Base-by-base conservation (phyloP, 2,113 vertebrate species). In the Axis porcinus region DNA sequence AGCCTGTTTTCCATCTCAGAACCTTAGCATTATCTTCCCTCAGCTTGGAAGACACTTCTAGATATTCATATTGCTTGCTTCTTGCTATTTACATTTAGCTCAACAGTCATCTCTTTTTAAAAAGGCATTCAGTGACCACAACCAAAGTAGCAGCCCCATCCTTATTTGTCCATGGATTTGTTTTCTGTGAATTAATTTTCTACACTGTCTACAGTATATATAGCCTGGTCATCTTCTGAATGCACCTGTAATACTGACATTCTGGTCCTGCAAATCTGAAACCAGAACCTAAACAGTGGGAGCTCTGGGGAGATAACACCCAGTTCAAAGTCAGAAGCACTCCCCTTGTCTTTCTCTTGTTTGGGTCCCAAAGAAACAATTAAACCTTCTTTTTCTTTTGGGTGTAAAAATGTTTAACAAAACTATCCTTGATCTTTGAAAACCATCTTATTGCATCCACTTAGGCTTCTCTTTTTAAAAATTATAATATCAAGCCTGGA, bases 361-460 rank as follows among this genome's bases (percentile, higher is more conserved):
- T 82, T 40, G 64, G 3, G 40, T 36, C 57, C 45, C 92, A 91
- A 1, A 76, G 8, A 90, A 62, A 76, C 47, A 47, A 36, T 36
- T 58, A 40, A 86, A 86, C 9, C 33, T 74, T 60, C 6, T 67
- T 50, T 90, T 33, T 47, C 23, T 62, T 91, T 79, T 64, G 27
- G 25, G 21, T 57, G 52, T 83, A 86, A 70, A 86, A 27, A n/a
- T 95, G 93, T 89, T 57, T 86, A 95, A 74, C n/a, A 86, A 93
- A 90, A 33, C 30, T 21, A 97, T 45, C 33, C 13, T 83, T 94
- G 89, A 97, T 52, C 36, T 91, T 55, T 57, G 57, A 79, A 96
- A 88, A 7, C 28, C 47, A 62, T 88, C 76, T 58, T 52, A 81
- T 36, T 64, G 45, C 54, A 60, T 54, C 55, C 57, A 47, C 55